Conservation (phyloP, 2,888 invertebrate species). For the Anticlea derivata region DNA sequence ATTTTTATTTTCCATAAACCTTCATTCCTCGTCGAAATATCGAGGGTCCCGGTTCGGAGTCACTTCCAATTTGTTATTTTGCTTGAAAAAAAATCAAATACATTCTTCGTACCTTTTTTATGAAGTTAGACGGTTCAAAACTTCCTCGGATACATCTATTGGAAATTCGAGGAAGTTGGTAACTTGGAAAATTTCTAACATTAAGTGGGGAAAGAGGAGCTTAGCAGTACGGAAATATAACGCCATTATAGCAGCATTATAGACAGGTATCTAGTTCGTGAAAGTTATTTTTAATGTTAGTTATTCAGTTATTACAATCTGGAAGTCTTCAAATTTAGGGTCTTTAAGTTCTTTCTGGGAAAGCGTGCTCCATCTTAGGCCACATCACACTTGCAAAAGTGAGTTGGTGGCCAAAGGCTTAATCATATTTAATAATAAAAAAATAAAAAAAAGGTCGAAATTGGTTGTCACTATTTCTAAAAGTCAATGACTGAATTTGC, state of each 20-base stretch:
- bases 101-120: conserved; percentile 41
- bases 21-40: conserved; percentile 9
- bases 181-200: conserved; percentile 28
- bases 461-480: no score
- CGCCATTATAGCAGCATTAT: not conserved
- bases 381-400: no score
- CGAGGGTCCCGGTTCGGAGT: conserved; percentile 12
- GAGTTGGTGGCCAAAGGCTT: no score
- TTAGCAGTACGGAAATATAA: conserved; percentile 13
- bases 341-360: no score
- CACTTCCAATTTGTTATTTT: conserved; percentile 28
- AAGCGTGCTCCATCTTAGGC: no score
- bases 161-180: conserved; percentile 40
- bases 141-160: conserved; percentile 39
- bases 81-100: conserved; percentile 31
- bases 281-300: no score
- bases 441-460: no score
- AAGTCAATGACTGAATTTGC: no score
- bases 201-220: conserved; percentile 3
- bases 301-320: no score
- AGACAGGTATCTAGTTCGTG: no score
- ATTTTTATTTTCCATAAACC: not conserved
- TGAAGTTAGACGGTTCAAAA: conserved; percentile 47
- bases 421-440: no score
- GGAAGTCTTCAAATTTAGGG: no score